Evolutionary conservation across 2,888 invertebrate genomes (phyloP).

Genomic region (Brenthis hecate): DNA sequence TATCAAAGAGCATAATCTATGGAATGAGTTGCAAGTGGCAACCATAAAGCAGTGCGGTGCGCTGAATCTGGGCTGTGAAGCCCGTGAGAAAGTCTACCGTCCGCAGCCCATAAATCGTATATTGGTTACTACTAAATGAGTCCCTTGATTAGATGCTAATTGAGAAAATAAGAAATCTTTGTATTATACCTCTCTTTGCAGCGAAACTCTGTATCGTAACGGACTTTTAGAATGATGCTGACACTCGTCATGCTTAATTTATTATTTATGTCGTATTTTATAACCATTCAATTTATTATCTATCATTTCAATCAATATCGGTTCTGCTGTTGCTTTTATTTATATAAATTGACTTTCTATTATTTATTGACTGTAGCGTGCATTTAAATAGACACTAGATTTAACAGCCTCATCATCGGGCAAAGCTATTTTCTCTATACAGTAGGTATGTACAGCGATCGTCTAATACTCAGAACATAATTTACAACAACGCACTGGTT

Average conservation of each 20-base stretch:
- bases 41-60: constrained; percentile 54
- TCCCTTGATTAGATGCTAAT: constrained; percentile 73
- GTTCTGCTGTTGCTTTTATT: constrained; percentile 66
- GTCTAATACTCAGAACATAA: constrained; percentile 21
- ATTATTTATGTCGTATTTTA: constrained; percentile 49
- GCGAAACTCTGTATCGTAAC: constrained; percentile 54
- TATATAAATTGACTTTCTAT: constrained; percentile 73
- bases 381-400: constrained; percentile 11
- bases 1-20: constrained; percentile 38
- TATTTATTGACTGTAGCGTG: constrained; percentile 38
- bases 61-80: constrained; percentile 58
- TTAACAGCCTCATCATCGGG: constrained; percentile 28
- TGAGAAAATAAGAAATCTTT: constrained; percentile 68
- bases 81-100: constrained; percentile 69
- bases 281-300: constrained; percentile 55
- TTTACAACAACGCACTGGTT: constrained; percentile 26
- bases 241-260: constrained; percentile 47
- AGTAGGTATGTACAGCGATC: constrained; percentile 15
- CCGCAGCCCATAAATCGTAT: constrained; percentile 62
- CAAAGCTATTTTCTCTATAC: constrained; percentile 19
- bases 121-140: constrained; percentile 65
- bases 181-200: constrained; percentile 49
- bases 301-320: constrained; percentile 63
- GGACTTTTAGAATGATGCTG: constrained; percentile 44
- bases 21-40: constrained; percentile 37